Base-by-base conservation (phyloP, 2,113 vertebrate species). In the Triplophysa dalaica region DNA sequence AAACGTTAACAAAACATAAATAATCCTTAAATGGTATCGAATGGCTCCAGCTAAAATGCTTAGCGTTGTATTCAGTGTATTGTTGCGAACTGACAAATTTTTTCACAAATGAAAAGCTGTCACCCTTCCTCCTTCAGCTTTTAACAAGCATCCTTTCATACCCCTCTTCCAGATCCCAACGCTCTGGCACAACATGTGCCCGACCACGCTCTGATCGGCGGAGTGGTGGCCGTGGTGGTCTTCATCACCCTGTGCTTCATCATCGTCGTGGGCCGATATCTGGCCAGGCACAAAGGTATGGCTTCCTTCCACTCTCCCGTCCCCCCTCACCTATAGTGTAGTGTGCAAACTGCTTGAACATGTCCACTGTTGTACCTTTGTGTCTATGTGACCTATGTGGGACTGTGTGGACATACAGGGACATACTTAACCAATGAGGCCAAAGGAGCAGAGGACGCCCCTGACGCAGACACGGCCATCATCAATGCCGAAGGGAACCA, bases 251-350 rank as follows among this genome's bases (percentile, higher is more conserved):
- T 99, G 88, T 99, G 98, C 91, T 96, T 98, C 91, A 98, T 98
- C 90, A 98, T 99, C 88, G 94, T 99, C 79, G 94, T 99, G 29
- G 98, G 97, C 78, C 94, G 98, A 83, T 99, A 99, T 87, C 93
- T 99, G 89, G 97, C 98, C 88, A 97, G 98, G 93, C 98, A 99
- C 96, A 99, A 99, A 99, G 98, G 98, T 99, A 93, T 66, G 93
- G 75, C 29, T 79, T 80, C 65, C 77, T 72, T 61, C 66, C 54
- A 38, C 56, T 67, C 56, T 70, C 65, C 16, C 38, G 17, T 22
- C 64, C 38, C 67, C 72, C 76, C 80, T 73, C 81, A 82, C 76
- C 63, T 58, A 68, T 68, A 48, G 73, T 58, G 79, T 75, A 61
- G 77, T 81, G 81, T 78, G 84, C 75, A 66, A 83, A 85, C 81